Evolutionary conservation across 2,113 vertebrate genomes (phyloP), one percentile per base, ranked within the genome.

Genomic region (Oncorhynchus masou): DNA sequence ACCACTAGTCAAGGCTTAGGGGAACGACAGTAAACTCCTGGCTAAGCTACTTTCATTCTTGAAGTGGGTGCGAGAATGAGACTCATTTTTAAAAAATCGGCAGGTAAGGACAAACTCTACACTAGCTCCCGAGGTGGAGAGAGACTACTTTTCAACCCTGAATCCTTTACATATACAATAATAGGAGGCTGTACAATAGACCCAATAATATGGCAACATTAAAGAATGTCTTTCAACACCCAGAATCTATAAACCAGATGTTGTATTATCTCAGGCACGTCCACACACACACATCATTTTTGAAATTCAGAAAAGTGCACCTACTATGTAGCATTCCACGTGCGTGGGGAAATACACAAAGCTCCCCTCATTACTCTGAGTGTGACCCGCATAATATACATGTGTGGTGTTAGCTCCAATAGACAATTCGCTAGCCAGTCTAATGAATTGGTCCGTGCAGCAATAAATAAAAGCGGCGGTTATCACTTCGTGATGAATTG

Each of bases 401-500:
- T 76, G 78, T 34, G 59, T 73, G 81, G 70, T 81, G 71, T 90
- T 81, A 71, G 31, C 79, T 71, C 75, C 79, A 87, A 80, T 74
- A 86, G 81, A 79, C 86, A 74, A 77, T 74, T 81, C 64, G 75
- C 31, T 71, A 71, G 78, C 82, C 81, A 81, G 89, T 82, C 90
- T 89, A 91, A 92, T 92, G 87, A 92, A 93, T 90, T 75, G 84
- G 86, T 84, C 70, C 59, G 83, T 74, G 71, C 72, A 80, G 79
- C 74, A 80, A 81, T 67, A 60, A 79, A 88, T 83, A 87, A 90
- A 81, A 87, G 87, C 76, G 77, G 80, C 88, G 81, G 88, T 92
- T 92, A 93, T 90, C 92, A 88, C 90, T 85, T 85, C 3, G 83
- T 94, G 86, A 94, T 92, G 88, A 86, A 88, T 85, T 86, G 84